phyloP scores from a whole-genome alignment of 2,888 invertebrate genomes.

The Portevinia maculata region DNA sequence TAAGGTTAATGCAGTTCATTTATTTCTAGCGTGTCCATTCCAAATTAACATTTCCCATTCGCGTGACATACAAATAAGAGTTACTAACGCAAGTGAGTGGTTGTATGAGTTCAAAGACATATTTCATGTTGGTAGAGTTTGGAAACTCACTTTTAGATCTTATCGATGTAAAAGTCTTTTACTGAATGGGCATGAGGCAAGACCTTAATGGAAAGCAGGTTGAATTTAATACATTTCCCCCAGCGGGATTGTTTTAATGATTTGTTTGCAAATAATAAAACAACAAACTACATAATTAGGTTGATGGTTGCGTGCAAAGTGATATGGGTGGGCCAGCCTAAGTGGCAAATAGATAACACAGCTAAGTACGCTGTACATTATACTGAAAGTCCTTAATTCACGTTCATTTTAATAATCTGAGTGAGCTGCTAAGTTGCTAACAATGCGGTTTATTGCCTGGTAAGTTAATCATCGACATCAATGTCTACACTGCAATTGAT shows the following conservation, averaged over 20 bases:
- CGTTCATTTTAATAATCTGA: too few relatives aligned
- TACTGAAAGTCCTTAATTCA: too few relatives aligned
- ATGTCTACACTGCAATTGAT: too few relatives aligned
- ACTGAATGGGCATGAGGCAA: neutral
- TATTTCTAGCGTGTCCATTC: slow-evolving; percentile 14
- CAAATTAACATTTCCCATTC: slow-evolving; percentile 26
- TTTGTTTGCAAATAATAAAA: slow-evolving; percentile 4
- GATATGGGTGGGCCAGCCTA: neutral
- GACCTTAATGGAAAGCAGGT: slow-evolving; percentile 5
- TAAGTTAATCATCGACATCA: too few relatives aligned
- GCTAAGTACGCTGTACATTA: too few relatives aligned
- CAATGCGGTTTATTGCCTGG: too few relatives aligned
- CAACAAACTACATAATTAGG: neutral
- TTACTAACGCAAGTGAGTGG: neutral
- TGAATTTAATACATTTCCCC: slow-evolving; percentile 3
- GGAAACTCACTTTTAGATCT: too few relatives aligned
- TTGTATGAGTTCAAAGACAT: slow-evolving; percentile 39
- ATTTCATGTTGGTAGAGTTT: neutral
- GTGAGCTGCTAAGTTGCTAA: too few relatives aligned
- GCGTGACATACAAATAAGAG: slow-evolving; percentile 33
- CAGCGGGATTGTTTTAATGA: neutral
- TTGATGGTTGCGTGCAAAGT: slow-evolving; percentile 20
- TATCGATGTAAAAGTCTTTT: too few relatives aligned
- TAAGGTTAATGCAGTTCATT: slow-evolving; percentile 59
- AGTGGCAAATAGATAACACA: too few relatives aligned